These are phyloP conservation scores for Drosophila maculinotata DNA, from an alignment of 2,888 invertebrate species.

Conservation along the genomic window DNA sequence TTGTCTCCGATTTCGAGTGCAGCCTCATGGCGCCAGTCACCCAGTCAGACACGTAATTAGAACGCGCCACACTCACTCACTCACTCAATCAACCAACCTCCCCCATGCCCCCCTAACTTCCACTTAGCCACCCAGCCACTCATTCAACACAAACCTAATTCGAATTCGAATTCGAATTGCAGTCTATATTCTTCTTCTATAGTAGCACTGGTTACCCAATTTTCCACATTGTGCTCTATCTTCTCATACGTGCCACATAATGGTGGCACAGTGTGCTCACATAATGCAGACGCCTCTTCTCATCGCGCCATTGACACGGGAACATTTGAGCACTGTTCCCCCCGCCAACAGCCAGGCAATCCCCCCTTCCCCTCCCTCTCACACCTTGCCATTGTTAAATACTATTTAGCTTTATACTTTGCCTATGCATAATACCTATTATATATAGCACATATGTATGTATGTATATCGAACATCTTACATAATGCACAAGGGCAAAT, in stretches of 20 bases:
- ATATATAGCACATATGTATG: too few species aligned
- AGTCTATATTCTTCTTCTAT: not conserved
- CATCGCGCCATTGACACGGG: not conserved
- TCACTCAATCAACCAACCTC: not conserved
- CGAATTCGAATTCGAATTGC: too few species aligned
- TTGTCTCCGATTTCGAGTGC: conserved; percentile 55
- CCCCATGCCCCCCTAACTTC: too few species aligned
- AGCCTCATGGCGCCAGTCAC: conserved; percentile 65
- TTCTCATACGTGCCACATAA: not conserved
- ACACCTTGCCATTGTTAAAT: not conserved
- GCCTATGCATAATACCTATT: not conserved
- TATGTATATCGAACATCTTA: conserved; percentile 5
- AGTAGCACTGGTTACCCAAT: conserved; percentile 2
- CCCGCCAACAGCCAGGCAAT: not conserved
- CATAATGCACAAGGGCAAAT: conserved; percentile 15
- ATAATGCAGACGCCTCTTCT: not conserved
- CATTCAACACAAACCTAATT: not conserved
- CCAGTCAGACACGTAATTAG: conserved; percentile 52
- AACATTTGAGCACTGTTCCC: not conserved
- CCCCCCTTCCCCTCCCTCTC: not conserved
- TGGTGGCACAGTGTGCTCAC: not conserved
- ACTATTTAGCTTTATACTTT: not conserved
- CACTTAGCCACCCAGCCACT: not conserved
- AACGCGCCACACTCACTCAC: conserved; percentile 19
- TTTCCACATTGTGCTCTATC: conserved; percentile 1